phyloP scores from a whole-genome alignment of 2,888 invertebrate genomes.

The Cheilosia grossa region DNA sequence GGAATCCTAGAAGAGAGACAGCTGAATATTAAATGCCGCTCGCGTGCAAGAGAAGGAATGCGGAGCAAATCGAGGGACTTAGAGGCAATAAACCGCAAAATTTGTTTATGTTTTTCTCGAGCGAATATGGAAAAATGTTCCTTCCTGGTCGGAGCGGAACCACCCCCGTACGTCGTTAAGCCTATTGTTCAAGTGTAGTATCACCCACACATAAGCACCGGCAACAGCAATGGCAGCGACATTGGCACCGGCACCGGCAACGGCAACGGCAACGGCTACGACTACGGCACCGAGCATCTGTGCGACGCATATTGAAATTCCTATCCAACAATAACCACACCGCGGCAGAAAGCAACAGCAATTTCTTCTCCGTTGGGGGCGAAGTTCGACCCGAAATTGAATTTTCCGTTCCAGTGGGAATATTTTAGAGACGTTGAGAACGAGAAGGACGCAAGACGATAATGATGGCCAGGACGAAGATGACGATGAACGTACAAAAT shows the following conservation, averaged over 20 bases:
- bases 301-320: constrained; percentile 74
- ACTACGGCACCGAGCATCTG: constrained; percentile 59
- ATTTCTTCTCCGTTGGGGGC: constrained; percentile 70
- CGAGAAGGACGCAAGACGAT: constrained; percentile 19
- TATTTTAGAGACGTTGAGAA: constrained; percentile 54
- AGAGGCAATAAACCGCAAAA: constrained; percentile 77
- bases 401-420: constrained; percentile 64
- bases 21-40: constrained; percentile 42
- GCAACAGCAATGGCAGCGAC: constrained; percentile 7
- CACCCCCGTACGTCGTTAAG: constrained; percentile 68
- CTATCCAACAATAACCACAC: constrained; percentile 72
- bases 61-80: constrained; percentile 76
- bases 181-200: constrained; percentile 72
- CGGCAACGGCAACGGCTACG: constrained; percentile 1
- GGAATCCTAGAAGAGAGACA: constrained; percentile 65
- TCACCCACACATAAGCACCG: constrained; percentile 39
- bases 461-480: constrained; percentile 29
- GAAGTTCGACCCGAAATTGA: constrained; percentile 71
- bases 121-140: constrained; percentile 75
- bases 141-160: constrained; percentile 65
- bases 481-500: constrained; percentile 63
- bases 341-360: constrained; percentile 72
- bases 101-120: constrained; percentile 77
- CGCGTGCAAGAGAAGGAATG: constrained; percentile 56
- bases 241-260: constrained; percentile 16